Base-by-base conservation (phyloP, 2,113 vertebrate genomes). In the Ivindomyrus marchei region DNA sequence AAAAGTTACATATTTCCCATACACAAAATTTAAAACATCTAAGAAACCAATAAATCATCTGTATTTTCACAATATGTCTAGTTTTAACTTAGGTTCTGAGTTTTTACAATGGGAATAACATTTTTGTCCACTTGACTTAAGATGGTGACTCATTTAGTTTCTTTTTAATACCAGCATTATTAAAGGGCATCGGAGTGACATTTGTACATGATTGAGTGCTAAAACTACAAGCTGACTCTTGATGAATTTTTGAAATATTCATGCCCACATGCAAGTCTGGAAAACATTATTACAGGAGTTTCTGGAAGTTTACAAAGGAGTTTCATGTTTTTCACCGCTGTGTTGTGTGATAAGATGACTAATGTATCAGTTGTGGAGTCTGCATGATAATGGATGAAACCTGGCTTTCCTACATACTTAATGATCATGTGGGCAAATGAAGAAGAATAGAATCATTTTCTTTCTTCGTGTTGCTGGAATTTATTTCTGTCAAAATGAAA, bases 1-100 rank as follows among this genome's bases (percentile, higher is more conserved):
- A 13, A 21, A 70, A 70, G 45, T 46, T 47, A 9, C 27, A 74
- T 53, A 89, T 80, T 83, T 89, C 88, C 49, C 27, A 52, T 21
- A 36, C 45, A 53, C 46, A 11, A 50, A 83, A 53, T 56, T 4
- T 83, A 39, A 89, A 31, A 80, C 39, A 83, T 21, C 31, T 49
- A 47, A 80, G n/a, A 89, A 89, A 36, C 47, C 74, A 89, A 89
- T 42, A 83, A 53, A 49, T n/a, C 49, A 39, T 53, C 70, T 70
- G 80, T 89, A 50, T 89, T 66, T 53, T 53, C 49, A 13, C 21
- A 83, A 89, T 52, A 17, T 11, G 17, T 89, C 49, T 53, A 89
- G 47, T 83, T 9, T n/a, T 62, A 62, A 88, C 88, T 39, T 47
- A 89, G 52, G 24, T 83, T 31, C 31, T 21, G 19, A 27, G 74